Base-by-base conservation (phyloP, 1,140 invertebrate genomes). In the Elymnias hypermnestra region DNA sequence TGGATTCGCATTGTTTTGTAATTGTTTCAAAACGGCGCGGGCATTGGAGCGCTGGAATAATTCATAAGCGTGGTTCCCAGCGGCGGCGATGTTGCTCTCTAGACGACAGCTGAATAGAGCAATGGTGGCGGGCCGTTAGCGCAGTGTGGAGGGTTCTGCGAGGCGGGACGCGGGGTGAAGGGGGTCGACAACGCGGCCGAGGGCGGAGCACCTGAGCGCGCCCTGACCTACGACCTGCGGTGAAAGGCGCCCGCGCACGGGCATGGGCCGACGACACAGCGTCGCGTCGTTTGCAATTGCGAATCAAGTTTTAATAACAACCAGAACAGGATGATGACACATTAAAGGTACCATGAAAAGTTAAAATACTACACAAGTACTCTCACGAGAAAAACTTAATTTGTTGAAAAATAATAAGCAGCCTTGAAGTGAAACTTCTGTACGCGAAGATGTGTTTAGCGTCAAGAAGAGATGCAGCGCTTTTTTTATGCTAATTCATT, bases 191-290 rank as follows among this genome's bases (percentile, higher is more conserved):
- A 46, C 36, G 52, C 39, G 44, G 61, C 57, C 54, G 65, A 69
- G 78, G 78, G 76, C 75, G 75, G 76, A 74, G 74, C 76, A 76
- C 78, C 78, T 74, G 78, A 83, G 78, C 69, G 74, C 79, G 79
- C 74, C 79, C 79, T 83, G 79, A 83, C 79, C 79, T 81, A 54
- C 74, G 79, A 83, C 79, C 79, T 53, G 76, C 68, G 76, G 79
- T 83, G 79, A 83, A 83, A 83, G 76, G 75, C 74, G 74, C 70
- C 51, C 63, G 72, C 60, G 63, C 64, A 66, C 72, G 60, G 68
- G 64, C 75, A 73, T 68, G 65, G 71, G 58, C 66, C 63, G 64
- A 66, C 64, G 72, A 76, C 72, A 81, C 66, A 64, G 58, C 70
- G 64, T 66, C 70, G 63, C 57, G 47, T 47, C 46, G 57, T 44